phyloP scores from a whole-genome alignment of 2,797 vertebrate genomes.

The Rhabdomys pumilio region DNA sequence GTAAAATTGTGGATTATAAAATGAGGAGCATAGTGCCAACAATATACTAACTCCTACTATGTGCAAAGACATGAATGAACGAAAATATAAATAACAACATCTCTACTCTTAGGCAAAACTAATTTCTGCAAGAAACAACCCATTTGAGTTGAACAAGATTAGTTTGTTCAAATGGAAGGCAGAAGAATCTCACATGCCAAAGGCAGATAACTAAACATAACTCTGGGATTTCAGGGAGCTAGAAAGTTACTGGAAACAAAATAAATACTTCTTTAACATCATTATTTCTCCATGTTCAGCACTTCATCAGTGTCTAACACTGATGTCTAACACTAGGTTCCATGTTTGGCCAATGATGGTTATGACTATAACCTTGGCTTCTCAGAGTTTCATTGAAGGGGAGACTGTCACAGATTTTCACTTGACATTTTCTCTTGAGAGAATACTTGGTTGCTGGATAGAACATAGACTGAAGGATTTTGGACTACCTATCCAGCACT shows the following conservation, averaged over 20 bases:
- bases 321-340: too few species aligned
- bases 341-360: neutral
- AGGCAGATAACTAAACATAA: conserved; percentile 29
- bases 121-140: conserved; percentile 37
- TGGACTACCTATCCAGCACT: neutral
- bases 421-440: conserved; percentile 22
- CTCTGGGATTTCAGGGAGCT: neutral
- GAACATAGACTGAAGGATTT: neutral
- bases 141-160: neutral
- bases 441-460: neutral
- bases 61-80: neutral
- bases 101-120: conserved; percentile 11
- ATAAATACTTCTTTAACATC: neutral
- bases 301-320: neutral
- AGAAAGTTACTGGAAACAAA: neutral
- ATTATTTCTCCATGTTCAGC: neutral
- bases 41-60: conserved; percentile 3
- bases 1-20: neutral
- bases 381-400: neutral
- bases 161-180: neutral
- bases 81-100: conserved; percentile 28
- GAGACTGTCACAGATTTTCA: neutral
- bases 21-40: neutral
- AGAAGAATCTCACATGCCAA: neutral
- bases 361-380: neutral